Evolutionary conservation across 1,140 invertebrate species (phyloP).

Genomic region (Papilio polytes): DNA sequence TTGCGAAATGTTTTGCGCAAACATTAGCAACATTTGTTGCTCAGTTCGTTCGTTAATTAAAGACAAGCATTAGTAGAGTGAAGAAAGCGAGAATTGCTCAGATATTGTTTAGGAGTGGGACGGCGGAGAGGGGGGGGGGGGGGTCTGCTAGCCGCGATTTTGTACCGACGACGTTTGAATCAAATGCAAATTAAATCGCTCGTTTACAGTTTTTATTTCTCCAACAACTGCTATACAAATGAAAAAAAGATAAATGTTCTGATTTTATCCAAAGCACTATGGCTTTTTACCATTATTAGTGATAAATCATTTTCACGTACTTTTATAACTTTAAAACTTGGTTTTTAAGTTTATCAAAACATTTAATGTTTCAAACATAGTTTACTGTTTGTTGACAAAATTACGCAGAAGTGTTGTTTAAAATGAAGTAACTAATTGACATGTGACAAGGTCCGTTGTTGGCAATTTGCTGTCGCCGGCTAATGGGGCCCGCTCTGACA

Average conservation of each 20-base stretch:
- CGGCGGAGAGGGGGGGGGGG: background rate
- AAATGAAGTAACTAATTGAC: background rate
- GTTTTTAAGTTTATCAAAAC: too few species aligned
- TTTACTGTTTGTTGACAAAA: background rate
- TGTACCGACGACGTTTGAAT: background rate
- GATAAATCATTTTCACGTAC: background rate
- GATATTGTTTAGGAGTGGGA: background rate
- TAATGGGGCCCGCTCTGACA: background rate
- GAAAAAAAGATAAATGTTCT: background rate
- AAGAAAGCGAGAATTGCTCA: conserved; percentile 13
- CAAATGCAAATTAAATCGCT: conserved; percentile 6
- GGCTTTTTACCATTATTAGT: background rate
- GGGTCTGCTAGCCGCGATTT: background rate
- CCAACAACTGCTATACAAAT: background rate
- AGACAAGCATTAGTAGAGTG: background rate
- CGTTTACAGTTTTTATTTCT: conserved; percentile 6
- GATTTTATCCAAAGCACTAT: background rate
- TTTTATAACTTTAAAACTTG: too few species aligned
- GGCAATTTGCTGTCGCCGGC: too few species aligned
- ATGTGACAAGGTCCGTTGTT: too few species aligned
- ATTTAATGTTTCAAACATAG: background rate
- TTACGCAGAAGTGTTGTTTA: background rate
- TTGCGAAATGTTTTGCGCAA: background rate
- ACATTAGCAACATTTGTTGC: background rate
- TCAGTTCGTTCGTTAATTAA: conserved; percentile 10